Percentiles rank a stretch among this genome's conserved stretches.
Conservation (phyloP, 2,113 vertebrate genomes). For the Syngnathus floridae region DNA sequence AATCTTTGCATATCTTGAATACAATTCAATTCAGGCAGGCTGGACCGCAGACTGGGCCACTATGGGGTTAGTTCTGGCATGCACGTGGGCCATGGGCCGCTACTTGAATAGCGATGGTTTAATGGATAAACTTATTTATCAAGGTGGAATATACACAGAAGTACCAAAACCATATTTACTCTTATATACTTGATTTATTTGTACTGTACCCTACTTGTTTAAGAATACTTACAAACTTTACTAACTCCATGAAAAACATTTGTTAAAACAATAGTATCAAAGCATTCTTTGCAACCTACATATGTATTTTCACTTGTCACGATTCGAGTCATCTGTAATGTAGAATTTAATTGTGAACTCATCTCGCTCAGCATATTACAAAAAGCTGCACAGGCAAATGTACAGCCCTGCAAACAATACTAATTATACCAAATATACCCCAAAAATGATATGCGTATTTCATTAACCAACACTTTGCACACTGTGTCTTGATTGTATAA, state of each 20-base stretch:
- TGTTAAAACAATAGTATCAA: neutral
- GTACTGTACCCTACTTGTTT: neutral
- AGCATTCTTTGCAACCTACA: neutral
- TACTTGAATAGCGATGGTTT: too few relatives aligned
- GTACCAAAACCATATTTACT: too few relatives aligned
- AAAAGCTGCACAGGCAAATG: conserved; percentile 29
- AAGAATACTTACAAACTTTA: neutral
- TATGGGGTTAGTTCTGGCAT: too few relatives aligned
- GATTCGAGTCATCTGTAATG: conserved; percentile 14
- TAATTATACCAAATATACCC: neutral
- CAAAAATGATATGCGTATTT: conserved; percentile 10
- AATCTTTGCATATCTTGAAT: too few relatives aligned
- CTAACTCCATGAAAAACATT: neutral
- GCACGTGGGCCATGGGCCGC: too few relatives aligned
- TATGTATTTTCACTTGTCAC: neutral
- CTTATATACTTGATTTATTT: neutral
- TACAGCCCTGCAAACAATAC: conserved; percentile 26
- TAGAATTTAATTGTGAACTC: conserved; percentile 22
- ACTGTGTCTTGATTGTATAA: conserved; percentile 21
- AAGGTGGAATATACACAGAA: too few relatives aligned
- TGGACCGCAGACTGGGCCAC: too few relatives aligned
- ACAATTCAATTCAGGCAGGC: too few relatives aligned
- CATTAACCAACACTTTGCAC: conserved; percentile 8
- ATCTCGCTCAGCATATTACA: conserved; percentile 2
- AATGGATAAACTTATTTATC: too few relatives aligned